Base-by-base conservation (phyloP, 2,113 vertebrate species). In the Sorex araneus region DNA sequence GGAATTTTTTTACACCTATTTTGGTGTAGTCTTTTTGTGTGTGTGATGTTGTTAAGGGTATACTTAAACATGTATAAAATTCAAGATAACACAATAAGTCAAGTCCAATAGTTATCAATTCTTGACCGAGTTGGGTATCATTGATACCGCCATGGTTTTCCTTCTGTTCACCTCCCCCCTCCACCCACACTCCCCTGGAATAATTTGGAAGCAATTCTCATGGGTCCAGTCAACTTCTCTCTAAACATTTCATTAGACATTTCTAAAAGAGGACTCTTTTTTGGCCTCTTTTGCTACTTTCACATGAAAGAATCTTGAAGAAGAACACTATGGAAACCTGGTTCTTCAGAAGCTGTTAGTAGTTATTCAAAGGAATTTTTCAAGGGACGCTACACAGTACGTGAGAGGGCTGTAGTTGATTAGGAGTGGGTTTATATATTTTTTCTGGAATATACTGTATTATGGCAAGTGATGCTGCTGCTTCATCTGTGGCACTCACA, bases 321-420 rank as follows among this genome's bases (percentile, higher is more conserved):
- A 34, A 85, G 83, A 86, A 66, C n/a, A 76, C 67, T 47, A 28
- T 50, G 85, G 82, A 83, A n/a, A 18, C 36, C 64, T 93, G 47
- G 11, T 40, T 87, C 32, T 45, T 84, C 25, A 32, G 45, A 91
- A 76, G 60, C 36, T 30, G 12, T 60, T 84, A 70, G 32, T 7
- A 19, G 43, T 84, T 19, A 30, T 60, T 60, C 27, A 64, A 74
- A 85, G 32, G 28, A 67, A 69, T 93, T 77, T 87, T 32, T 84
- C 28, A 67, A 16, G 79, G 10, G 79, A 12, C 23, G 40, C n/a
- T 67, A 7, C 43, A 76, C 1, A 11, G 19, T 54, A 36, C 84
- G 45, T 57, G 64, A 60, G 19, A 36, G 63, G 12, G 28, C 25
- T n/a, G 18, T 2, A 71, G 1, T 40, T 19, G 45, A 67, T 94